Evolutionary conservation across 2,113 vertebrate genomes (phyloP), one percentile per base, ranked within the genome.

Genomic region (Pipra filicauda): DNA sequence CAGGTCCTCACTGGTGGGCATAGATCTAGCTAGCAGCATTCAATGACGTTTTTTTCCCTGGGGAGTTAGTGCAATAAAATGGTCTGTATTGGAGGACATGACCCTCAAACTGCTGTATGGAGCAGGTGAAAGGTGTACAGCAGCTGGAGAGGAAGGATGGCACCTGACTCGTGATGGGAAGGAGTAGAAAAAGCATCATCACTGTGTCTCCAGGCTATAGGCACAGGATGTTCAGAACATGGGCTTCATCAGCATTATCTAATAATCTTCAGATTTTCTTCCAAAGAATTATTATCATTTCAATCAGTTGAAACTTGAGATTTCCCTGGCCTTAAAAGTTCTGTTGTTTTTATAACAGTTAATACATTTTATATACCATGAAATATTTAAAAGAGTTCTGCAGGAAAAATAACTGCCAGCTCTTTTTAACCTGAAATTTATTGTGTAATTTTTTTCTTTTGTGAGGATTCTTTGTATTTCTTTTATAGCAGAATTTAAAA

Each of bases 31-130:
- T 30, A 55, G 43, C 26, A n/a, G 69, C 43, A 43, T 28, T 5
- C 1, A 5, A 4, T 58, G 12, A 15, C 59, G 11, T 8, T 13
- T 9, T 43, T 44, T 66, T 23, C 11, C n/a, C 24, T 44, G 2
- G 18, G 13, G 26, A 52, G 58, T 57, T 35, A 24, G 26, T 41
- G 54, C 43, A 55, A 17, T n/a, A 13, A 33, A 71, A 26, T 37
- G 33, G 44, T 80, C 19, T 0, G 0, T 73, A 27, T 0, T 52
- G 58, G 62, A 52, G 49, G 79, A 28, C 2, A 3, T 26, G 28
- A 79, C 4, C 8, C 37, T 57, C 23, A 28, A 22, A 80, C 15
- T 4, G 0, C 51, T 52, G 17, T 20, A 26, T 5, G 24, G 37
- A 75, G 31, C 55, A 49, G 14, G 23, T 54, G 24, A 72, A 61